Percentiles rank a stretch among this genome's conserved stretches.
Conservation (phyloP, 2,888 invertebrate genomes). For the Meteorus colon region DNA sequence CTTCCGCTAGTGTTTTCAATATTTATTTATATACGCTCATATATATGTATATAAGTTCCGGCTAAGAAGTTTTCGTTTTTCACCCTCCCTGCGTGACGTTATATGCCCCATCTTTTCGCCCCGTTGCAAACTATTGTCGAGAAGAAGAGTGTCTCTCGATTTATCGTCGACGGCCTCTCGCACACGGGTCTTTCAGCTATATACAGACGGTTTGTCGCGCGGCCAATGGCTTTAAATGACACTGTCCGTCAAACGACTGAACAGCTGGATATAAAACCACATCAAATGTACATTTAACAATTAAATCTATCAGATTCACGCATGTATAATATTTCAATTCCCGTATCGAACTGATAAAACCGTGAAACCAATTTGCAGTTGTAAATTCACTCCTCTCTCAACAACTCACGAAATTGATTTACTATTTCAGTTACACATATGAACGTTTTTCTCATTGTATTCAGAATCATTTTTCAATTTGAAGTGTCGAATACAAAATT, state of each 20-base stretch:
- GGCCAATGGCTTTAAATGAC: background rate
- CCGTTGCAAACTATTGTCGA: conserved; percentile 33
- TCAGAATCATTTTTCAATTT: background rate
- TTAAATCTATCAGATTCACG: background rate
- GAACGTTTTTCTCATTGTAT: no score
- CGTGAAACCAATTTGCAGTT: conserved; percentile 36
- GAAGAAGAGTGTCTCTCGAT: conserved; percentile 51
- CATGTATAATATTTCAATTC: background rate
- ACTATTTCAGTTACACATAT: no score
- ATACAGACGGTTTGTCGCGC: conserved; percentile 13
- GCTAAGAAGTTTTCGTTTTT: conserved; percentile 38
- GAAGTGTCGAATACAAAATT: background rate
- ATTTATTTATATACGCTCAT: background rate
- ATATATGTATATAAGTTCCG: conserved; percentile 12
- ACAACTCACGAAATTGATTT: no score
- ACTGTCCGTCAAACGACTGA: conserved; percentile 16
- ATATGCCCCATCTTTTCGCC: conserved; percentile 41
- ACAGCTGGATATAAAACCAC: background rate
- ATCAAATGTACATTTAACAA: conserved; percentile 1
- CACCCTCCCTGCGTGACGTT: conserved; percentile 48
- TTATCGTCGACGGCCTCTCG: conserved; percentile 56
- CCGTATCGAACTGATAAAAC: conserved; percentile 2
- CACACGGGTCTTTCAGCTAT: background rate
- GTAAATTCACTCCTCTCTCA: background rate
- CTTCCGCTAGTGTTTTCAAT: conserved; percentile 48